Base-by-base conservation (phyloP, 1,140 invertebrate species). In the Phymastichus coffea region DNA sequence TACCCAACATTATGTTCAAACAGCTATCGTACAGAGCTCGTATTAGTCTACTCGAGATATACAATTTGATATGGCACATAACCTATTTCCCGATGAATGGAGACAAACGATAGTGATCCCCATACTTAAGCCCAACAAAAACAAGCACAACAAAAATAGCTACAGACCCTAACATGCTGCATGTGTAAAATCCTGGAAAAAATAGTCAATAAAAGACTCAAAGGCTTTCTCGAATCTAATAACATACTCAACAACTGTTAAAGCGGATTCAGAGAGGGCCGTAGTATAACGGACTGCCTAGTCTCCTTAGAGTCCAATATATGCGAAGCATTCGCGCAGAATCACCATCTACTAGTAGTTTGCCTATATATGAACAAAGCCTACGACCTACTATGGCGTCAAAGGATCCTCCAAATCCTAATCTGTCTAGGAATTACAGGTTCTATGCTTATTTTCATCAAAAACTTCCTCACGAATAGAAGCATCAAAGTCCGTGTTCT, bases 21-120 rank as follows among this genome's bases (percentile, higher is more conserved):
- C 61, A 67, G 3, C 51, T 71, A 14, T 43, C 65, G 8, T 38
- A 43, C 17, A 64, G 51, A 40, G 52, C 49, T 10, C 48, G 66
- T 3, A 46, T 49, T 8, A 47, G 61, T 15, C 33, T 76, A 2
- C 44, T 61, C 0, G 26, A 61, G 15, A 51, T 74, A 9, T 67
- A 66, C 49, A 76, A 75, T 53, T 40, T 54, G 22, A 66, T 69
- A 7, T 53, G 73, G 17, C 41, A 44, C 35, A 66, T 0, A 44
- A 59, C 15, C 20, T 61, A n/a, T 77, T 69, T 43, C 73, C 70
- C 9, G 23, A 17, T 1, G 41, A 35, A 20, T 76, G 70, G 67
- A 77, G 70, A 63, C n/a, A n/a, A n/a, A n/a, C n/a, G n/a, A n/a
- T n/a, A n/a, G n/a, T n/a, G n/a, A n/a, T n/a, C n/a, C n/a, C n/a